Evolutionary conservation across 2,113 vertebrate genomes (phyloP), one percentile per base, ranked within the genome.

Genomic region (Sylvia atricapilla): DNA sequence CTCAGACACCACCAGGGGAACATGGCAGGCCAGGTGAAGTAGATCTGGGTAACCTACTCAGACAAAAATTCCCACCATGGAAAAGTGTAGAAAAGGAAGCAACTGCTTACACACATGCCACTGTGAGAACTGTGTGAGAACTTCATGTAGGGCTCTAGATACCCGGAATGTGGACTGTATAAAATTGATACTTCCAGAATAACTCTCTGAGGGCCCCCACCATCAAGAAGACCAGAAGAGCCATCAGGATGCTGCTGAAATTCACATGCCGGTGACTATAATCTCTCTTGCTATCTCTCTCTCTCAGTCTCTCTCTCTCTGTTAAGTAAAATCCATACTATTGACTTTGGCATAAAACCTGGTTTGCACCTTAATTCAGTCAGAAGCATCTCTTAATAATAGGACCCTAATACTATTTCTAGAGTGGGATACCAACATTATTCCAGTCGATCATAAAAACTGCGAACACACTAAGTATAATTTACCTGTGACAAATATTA

Each of bases 111-210:
- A 8, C 12, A 43, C 5, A 8, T 31, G 15, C 15, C 55, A 43
- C 35, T n/a, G n/a, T n/a, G n/a, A n/a, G n/a, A n/a, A n/a, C n/a
- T n/a, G n/a, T 35, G 25, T 83, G 21, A 35, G 20, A 25, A 35
- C 2, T 15, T 19, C 31, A 35, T 30, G 25, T 7, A 44, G 8
- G 25, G 5, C 25, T 52, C 37, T 25, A 20, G 39, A 44, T 35
- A 44, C 4, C 8, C 0, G 1, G 21, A 13, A 62, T 15, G 2
- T 44, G 37, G 19, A 30, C 24, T 18, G 19, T 30, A 43, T 24
- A 9, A 35, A 52, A 52, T 8, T 15, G 20, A 15, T 35, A 30
- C 10, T 13, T 44, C 25, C 25, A 52, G 56, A 35, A 30, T 12
- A 37, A 31, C 16, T 25, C 13, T 44, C 20, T 25, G 27, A 19